Evolutionary conservation across 2,113 vertebrate genomes (phyloP).

Genomic region (Halcyon senegalensis): DNA sequence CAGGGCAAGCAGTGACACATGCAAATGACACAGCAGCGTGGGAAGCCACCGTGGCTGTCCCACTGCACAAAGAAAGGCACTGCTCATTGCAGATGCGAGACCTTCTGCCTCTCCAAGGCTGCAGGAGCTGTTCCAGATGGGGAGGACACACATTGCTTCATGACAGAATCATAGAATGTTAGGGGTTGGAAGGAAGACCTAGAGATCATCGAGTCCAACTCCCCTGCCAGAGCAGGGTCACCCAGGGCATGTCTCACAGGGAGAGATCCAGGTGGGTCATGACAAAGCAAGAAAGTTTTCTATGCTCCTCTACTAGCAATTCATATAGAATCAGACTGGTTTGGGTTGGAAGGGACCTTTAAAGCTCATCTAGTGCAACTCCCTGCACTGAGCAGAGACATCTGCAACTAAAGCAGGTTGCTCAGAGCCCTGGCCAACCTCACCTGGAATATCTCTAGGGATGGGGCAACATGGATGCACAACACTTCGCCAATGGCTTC

Average conservation of each 20-base stretch:
- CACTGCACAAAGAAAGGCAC: rapidly evolving
- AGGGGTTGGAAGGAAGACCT: too few relatives aligned
- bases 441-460: background rate
- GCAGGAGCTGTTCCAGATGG: background rate
- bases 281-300: background rate
- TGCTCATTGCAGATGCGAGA: rapidly evolving
- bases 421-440: background rate
- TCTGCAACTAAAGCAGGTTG: background rate
- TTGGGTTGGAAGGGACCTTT: background rate
- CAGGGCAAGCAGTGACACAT: rapidly evolving
- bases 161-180: too few relatives aligned
- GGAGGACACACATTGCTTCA: rapidly evolving
- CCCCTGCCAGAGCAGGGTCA: too few relatives aligned
- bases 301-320: rapidly evolving
- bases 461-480: background rate
- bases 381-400: background rate
- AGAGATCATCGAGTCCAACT: too few relatives aligned
- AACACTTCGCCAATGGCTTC: background rate
- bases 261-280: too few relatives aligned
- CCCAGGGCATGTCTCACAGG: too few relatives aligned
- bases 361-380: background rate
- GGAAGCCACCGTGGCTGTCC: background rate
- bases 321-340: background rate
- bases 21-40: background rate
- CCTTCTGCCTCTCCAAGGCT: background rate